These are phyloP conservation scores for Leptopilina syphax DNA, from an alignment of 2,888 invertebrate species.

Conservation along the genomic window DNA sequence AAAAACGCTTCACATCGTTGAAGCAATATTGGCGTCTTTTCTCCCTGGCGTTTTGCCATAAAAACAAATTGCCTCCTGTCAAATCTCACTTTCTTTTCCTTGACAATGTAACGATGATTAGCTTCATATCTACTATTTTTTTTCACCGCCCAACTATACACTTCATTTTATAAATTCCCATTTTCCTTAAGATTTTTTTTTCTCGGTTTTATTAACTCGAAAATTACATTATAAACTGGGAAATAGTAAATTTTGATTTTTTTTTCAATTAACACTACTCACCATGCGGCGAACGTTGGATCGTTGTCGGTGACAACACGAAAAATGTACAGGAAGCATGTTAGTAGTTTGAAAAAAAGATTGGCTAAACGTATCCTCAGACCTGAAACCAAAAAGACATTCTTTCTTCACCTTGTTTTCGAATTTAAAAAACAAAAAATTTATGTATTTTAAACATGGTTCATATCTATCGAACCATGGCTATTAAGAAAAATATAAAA, in stretches of 20 bases:
- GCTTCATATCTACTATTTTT: background rate
- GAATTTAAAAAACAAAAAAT: too few relatives aligned
- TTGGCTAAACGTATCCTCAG: slow-evolving; percentile 98
- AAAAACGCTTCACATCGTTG: background rate
- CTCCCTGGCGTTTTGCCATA: slow-evolving; percentile 15
- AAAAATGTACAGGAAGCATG: slow-evolving; percentile 97
- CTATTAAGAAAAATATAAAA: too few relatives aligned
- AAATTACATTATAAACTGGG: background rate
- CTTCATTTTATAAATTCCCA: background rate
- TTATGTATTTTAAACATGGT: too few relatives aligned
- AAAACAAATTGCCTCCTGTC: slow-evolving; percentile 36
- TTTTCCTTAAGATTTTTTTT: background rate
- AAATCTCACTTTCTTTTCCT: slow-evolving; percentile 19
- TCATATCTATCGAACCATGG: too few relatives aligned
- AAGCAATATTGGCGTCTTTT: slow-evolving; percentile 13
- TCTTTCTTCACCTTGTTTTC: too few relatives aligned
- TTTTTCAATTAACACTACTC: slow-evolving; percentile 75
- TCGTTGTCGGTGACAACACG: slow-evolving; percentile 93
- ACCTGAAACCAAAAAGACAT: slow-evolving; percentile 83
- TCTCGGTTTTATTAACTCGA: background rate
- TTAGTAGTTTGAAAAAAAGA: slow-evolving; percentile 96
- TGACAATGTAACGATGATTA: slow-evolving; percentile 16
- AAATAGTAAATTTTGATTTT: too few relatives aligned
- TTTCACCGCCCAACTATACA: background rate
- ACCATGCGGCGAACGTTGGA: slow-evolving; percentile 93